A percentile compares a stretch with the other conserved stretches of the same genome.
phyloP scores from a whole-genome alignment of 2,113 vertebrate species.

The Mystacornis crossleyi region DNA sequence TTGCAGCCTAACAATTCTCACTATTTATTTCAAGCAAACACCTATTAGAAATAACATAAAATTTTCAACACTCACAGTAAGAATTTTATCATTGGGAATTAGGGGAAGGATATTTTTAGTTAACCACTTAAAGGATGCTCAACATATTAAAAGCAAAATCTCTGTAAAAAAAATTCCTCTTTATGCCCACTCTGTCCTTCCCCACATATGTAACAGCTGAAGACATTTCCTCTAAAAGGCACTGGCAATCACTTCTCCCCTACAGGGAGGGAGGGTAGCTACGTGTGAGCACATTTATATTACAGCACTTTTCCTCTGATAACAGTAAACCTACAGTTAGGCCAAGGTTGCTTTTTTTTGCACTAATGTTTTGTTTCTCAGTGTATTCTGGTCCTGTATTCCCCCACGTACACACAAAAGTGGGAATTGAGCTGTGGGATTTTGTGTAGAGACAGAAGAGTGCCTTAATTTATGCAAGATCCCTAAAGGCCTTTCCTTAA shows the following conservation, averaged over 20 bases:
- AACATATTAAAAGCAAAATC: not conserved
- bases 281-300: not conserved
- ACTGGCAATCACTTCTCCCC: not conserved
- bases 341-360: not conserved
- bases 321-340: not conserved
- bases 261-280: not conserved
- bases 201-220: not conserved
- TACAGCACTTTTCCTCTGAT: not conserved
- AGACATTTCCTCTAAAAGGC: not conserved
- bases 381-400: not conserved
- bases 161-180: not conserved
- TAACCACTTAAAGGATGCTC: not conserved
- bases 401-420: not conserved
- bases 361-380: not conserved
- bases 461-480: not conserved
- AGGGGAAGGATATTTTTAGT: not conserved
- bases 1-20: not conserved
- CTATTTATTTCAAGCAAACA: not conserved
- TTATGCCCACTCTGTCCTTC: not conserved
- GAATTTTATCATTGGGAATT: not conserved
- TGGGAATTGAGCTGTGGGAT: not conserved
- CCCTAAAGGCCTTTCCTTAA: not conserved
- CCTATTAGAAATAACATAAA: not conserved
- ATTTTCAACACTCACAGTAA: not conserved
- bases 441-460: not conserved